Percentiles rank a stretch among this genome's conserved stretches.
Evolutionary conservation across 2,888 invertebrate species (phyloP).

Genomic region (Penaeus monodon): DNA sequence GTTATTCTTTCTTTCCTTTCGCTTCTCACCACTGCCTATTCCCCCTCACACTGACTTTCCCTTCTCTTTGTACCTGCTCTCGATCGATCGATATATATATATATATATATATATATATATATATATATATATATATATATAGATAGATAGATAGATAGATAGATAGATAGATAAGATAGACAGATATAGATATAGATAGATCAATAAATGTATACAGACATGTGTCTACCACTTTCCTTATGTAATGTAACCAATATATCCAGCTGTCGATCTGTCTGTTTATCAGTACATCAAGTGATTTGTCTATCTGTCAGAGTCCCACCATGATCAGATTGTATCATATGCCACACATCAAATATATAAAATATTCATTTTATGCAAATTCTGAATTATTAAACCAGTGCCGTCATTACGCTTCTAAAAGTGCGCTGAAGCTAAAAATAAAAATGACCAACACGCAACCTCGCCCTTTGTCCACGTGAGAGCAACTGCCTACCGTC

Average conservation of each 20-base stretch:
- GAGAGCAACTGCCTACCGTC: too few relatives aligned
- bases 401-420: too few relatives aligned
- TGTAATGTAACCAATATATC: too few relatives aligned
- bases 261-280: too few relatives aligned
- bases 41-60: neutral
- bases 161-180: slow-evolving; percentile 5
- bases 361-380: too few relatives aligned
- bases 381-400: too few relatives aligned
- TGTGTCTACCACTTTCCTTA: too few relatives aligned
- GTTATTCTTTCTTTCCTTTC: neutral
- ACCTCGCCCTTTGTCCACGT: neutral
- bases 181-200: slow-evolving; percentile 4
- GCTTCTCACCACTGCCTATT: neutral
- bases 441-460: neutral
- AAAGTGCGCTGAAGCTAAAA: neutral
- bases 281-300: too few relatives aligned
- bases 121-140: neutral
- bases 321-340: too few relatives aligned
- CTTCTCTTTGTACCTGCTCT: neutral
- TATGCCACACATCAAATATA: too few relatives aligned
- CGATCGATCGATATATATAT: neutral
- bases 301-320: too few relatives aligned
- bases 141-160: neutral
- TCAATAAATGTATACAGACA: neutral
- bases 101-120: slow-evolving; percentile 13